A percentile compares a stretch with the other conserved stretches of the same genome.
Conservation (phyloP, 1,140 invertebrate genomes). For the Macrosteles quadrilineatus region DNA sequence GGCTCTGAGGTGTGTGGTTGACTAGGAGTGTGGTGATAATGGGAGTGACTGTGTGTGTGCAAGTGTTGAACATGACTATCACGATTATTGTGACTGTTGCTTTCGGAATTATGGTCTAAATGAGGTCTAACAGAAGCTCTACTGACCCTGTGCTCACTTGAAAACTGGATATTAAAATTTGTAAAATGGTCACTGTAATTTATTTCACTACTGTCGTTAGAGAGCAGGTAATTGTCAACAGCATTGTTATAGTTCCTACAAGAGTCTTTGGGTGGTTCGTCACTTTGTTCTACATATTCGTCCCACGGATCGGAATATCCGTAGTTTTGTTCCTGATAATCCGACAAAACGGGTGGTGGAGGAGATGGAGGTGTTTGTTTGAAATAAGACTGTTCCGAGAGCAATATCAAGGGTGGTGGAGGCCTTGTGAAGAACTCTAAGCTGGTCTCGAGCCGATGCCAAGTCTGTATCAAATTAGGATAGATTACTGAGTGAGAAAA, state of each 20-base stretch:
- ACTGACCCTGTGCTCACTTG: no score
- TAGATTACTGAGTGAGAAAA: no score
- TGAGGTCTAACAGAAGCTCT: no score
- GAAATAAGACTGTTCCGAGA: no score
- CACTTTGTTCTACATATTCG: conserved; percentile 52
- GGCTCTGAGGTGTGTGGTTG: not conserved
- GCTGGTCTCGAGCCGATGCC: conserved; percentile 46
- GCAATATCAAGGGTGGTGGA: conserved; percentile 21
- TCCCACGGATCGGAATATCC: conserved; percentile 56
- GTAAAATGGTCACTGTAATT: not conserved
- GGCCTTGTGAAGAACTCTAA: conserved; percentile 40
- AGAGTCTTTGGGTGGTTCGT: not conserved
- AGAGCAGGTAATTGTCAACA: conserved; percentile 20
- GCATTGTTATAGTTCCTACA: conserved; percentile 12
- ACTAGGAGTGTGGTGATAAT: no score
- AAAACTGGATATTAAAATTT: not conserved
- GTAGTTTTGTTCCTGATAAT: conserved; percentile 30
- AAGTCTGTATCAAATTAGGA: conserved; percentile 46
- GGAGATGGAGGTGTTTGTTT: conserved; percentile 25
- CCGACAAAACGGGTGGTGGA: conserved; percentile 18
- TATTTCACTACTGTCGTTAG: conserved; percentile 31
- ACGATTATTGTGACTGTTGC: no score
- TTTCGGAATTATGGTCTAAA: no score
- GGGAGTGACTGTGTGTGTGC: no score
- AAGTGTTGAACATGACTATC: no score